Evolutionary conservation across 2,113 vertebrate species (phyloP).

Genomic region (Athene noctua): DNA sequence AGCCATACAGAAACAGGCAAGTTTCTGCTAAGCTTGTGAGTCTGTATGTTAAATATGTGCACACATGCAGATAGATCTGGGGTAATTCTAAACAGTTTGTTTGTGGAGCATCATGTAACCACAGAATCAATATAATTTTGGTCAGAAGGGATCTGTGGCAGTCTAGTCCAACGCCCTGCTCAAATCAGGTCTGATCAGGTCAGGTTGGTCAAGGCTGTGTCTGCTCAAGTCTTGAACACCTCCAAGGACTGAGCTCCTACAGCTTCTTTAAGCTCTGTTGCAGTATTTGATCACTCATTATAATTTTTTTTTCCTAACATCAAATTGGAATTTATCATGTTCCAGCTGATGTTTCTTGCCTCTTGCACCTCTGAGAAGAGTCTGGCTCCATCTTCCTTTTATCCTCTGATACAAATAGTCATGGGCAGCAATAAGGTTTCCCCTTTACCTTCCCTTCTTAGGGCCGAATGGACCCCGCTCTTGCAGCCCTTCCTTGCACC

Average conservation of each 20-base stretch:
- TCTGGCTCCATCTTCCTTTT: not conserved
- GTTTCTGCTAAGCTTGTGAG: not conserved
- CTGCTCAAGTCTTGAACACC: not conserved
- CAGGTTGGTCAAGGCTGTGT: not conserved
- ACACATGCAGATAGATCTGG: not conserved
- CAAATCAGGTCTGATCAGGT: not conserved
- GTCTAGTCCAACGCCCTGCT: not conserved
- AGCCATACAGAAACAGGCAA: not conserved
- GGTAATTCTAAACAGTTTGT: not conserved
- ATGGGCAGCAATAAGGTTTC: not conserved
- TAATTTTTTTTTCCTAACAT: not conserved
- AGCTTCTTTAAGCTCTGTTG: not conserved
- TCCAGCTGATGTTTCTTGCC: not conserved
- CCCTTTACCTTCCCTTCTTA: not conserved
- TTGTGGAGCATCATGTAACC: not conserved
- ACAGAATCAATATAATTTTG: not conserved
- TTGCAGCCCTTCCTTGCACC: not conserved
- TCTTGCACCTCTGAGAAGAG: not conserved
- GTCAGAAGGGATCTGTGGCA: fast-evolving
- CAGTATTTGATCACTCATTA: not conserved
- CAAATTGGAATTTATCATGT: not conserved
- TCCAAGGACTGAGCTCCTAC: not conserved
- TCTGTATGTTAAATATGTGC: not conserved
- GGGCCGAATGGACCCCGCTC: not conserved
- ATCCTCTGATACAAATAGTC: not conserved